phyloP scores from a whole-genome alignment of 2,888 invertebrate genomes.

The Drosophila algonquin region DNA sequence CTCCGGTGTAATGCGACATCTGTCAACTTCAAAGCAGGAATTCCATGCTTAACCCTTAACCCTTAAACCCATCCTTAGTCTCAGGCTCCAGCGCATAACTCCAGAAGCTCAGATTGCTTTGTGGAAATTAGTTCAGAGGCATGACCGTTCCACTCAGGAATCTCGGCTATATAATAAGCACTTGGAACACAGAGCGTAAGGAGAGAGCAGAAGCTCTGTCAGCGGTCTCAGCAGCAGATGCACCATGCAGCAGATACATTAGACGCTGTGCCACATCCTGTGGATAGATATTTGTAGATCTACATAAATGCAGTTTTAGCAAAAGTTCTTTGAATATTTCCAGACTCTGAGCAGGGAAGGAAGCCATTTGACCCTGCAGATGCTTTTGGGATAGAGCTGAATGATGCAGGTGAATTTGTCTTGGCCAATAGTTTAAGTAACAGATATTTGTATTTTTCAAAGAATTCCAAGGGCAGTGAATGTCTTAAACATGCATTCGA shows the following conservation, averaged over 20 bases:
- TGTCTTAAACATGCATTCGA: constrained; percentile 26
- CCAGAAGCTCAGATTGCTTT: constrained; percentile 39
- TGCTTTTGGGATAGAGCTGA: not conserved
- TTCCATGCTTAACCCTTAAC: constrained; percentile 56
- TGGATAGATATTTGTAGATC: no score
- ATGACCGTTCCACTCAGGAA: constrained; percentile 20
- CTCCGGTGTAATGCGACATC: constrained; percentile 65
- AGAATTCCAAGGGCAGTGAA: constrained; percentile 33
- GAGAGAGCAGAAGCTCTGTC: no score
- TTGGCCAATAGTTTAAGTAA: no score
- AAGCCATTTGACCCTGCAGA: no score
- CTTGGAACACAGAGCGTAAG: not conserved
- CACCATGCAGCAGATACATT: not conserved
- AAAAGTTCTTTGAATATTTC: not conserved
- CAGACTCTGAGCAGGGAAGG: no score
- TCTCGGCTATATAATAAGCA: not conserved
- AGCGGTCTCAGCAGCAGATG: not conserved
- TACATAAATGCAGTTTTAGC: not conserved
- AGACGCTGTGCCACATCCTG: no score
- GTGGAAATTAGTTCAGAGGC: constrained; percentile 57
- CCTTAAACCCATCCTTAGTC: constrained; percentile 8
- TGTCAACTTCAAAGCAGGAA: constrained; percentile 73
- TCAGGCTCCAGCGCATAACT: constrained; percentile 32
- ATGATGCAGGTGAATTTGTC: not conserved
- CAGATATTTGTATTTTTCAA: constrained; percentile 1